phyloP scores from a whole-genome alignment of 2,888 invertebrate genomes.

The Lapara coniferarum region DNA sequence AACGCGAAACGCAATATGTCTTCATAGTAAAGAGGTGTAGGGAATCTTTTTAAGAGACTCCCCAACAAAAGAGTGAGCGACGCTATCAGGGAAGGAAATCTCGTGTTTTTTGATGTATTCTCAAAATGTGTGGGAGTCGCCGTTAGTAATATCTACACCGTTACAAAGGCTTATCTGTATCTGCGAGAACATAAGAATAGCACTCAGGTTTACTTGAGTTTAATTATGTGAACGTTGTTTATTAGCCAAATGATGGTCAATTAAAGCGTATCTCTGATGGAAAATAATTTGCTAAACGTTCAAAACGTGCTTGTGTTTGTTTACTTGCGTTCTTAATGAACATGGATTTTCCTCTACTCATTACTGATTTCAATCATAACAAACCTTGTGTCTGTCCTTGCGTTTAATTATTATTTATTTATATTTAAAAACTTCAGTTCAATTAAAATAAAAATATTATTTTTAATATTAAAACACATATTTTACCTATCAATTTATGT shows the following conservation, averaged over 20 bases:
- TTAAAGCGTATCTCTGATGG: slow-evolving; percentile 8
- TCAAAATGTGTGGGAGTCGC: slow-evolving; percentile 52
- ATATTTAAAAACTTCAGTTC: too few relatives aligned
- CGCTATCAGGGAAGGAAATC: slow-evolving; percentile 69
- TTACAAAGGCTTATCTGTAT: slow-evolving; percentile 23
- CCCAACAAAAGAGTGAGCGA: slow-evolving; percentile 70
- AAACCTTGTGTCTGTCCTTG: not conserved
- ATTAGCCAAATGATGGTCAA: slow-evolving; percentile 13
- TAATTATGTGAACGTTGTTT: slow-evolving; percentile 17
- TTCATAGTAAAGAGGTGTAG: slow-evolving; percentile 75
- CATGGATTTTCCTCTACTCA: slow-evolving; percentile 12
- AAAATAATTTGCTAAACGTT: slow-evolving; percentile 16
- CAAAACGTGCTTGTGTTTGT: slow-evolving; percentile 10
- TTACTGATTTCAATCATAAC: not conserved
- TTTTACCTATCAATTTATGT: too few relatives aligned
- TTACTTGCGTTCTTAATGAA: not conserved
- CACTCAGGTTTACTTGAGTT: slow-evolving; percentile 5
- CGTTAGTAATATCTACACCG: slow-evolving; percentile 28
- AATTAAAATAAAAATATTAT: too few relatives aligned
- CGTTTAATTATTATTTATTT: too few relatives aligned
- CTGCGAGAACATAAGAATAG: slow-evolving; percentile 20
- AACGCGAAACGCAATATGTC: slow-evolving; percentile 83
- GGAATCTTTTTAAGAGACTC: slow-evolving; percentile 73
- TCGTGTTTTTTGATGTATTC: slow-evolving; percentile 64
- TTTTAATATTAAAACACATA: too few relatives aligned